Evolutionary conservation across 2,797 vertebrate genomes (phyloP).

Genomic region (Silurus aristotelis): DNA sequence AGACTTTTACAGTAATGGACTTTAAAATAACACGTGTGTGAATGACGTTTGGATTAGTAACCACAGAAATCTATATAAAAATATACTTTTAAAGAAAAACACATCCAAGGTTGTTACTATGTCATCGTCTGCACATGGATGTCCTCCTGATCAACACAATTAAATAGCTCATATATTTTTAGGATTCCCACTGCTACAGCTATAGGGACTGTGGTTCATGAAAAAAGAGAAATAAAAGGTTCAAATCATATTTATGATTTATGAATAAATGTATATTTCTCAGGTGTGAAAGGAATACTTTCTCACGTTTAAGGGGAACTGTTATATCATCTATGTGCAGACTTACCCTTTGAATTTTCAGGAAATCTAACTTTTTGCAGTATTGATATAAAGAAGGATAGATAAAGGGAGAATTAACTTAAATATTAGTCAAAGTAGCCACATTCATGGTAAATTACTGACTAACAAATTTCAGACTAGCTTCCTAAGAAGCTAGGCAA

Average conservation of each 20-base stretch:
- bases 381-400: neutral
- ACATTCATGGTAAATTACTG: neutral
- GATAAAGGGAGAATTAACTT: neutral
- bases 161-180: conserved; percentile 61
- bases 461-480: neutral
- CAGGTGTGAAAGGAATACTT: neutral
- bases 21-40: conserved; percentile 39
- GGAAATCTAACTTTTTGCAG: neutral
- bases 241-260: conserved; percentile 58
- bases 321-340: neutral
- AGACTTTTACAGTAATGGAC: conserved; percentile 26
- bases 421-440: neutral
- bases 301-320: neutral
- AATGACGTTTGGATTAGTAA: conserved; percentile 63
- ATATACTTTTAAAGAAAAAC: conserved; percentile 58
- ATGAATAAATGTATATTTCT: conserved; percentile 44
- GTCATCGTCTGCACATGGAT: conserved; percentile 43
- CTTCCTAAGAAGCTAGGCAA: no score
- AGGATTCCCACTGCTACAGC: conserved; percentile 41
- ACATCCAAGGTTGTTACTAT: conserved; percentile 33
- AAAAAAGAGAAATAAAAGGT: conserved; percentile 35
- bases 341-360: neutral
- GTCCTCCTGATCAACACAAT: conserved; percentile 57
- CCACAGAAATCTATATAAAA: conserved; percentile 52
- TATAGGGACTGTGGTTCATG: conserved; percentile 27